phyloP scores from a whole-genome alignment of 2,113 vertebrate genomes.

The Phyllostomus hastatus region DNA sequence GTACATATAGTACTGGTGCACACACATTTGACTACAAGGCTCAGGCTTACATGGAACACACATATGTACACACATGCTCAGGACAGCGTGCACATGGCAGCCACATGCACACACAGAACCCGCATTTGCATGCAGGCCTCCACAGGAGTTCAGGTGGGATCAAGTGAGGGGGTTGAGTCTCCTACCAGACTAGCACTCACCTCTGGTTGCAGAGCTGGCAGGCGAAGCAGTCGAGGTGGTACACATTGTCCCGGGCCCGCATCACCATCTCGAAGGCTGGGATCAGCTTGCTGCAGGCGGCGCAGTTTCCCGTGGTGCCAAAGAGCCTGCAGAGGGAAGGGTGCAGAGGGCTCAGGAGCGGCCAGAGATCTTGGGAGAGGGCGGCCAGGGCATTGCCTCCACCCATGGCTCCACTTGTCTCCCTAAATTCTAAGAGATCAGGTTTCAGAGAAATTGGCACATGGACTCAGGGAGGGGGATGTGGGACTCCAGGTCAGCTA shows the following conservation, averaged over 20 bases:
- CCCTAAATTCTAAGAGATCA: neutral
- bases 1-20: too few relatives aligned
- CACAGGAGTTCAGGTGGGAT: neutral
- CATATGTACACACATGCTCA: neutral
- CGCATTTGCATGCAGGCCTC: too few relatives aligned
- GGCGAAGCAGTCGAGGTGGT: conserved; percentile 99
- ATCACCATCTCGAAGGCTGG: conserved; percentile 99
- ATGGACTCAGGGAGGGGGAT: neutral
- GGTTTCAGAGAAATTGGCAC: neutral
- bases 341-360: neutral
- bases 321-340: conserved; percentile 94
- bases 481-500: too few relatives aligned
- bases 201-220: conserved; percentile 99
- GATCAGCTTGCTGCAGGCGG: conserved; percentile 99
- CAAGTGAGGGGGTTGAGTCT: neutral
- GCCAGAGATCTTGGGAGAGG: neutral
- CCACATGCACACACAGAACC: neutral
- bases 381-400: neutral
- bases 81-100: neutral
- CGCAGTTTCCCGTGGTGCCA: conserved; percentile 99
- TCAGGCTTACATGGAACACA: neutral
- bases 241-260: conserved; percentile 99
- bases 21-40: neutral
- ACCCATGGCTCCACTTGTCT: neutral
- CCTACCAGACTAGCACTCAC: conserved; percentile 81